These are phyloP conservation scores for Vidua chalybeata DNA, from an alignment of 2,113 vertebrate genomes.

Conservation along the genomic window DNA sequence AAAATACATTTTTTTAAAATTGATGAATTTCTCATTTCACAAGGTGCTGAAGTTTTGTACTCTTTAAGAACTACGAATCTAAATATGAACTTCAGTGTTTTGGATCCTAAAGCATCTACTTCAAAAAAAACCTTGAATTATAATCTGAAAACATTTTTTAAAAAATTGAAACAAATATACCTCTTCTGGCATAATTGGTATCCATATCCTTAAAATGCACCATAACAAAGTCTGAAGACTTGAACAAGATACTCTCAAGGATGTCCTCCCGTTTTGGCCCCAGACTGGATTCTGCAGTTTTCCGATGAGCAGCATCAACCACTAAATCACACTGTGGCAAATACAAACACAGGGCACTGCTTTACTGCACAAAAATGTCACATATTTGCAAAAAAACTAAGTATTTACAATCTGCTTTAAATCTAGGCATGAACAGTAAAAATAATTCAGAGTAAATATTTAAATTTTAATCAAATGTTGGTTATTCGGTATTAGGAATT, in stretches of 20 bases:
- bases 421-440: background rate
- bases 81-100: background rate
- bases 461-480: background rate
- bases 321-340: conserved; percentile 90
- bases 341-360: background rate
- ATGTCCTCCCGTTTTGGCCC: conserved; percentile 95
- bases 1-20: background rate
- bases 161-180: conserved; percentile 67
- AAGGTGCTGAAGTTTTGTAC: background rate
- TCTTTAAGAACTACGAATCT: background rate
- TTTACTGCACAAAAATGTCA: background rate
- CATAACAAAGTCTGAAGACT: conserved; percentile 94
- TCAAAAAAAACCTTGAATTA: background rate
- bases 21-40: background rate
- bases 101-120: background rate
- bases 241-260: conserved; percentile 96
- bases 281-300: conserved; percentile 84
- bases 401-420: background rate
- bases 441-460: background rate
- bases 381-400: background rate
- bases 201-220: conserved; percentile 98
- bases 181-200: conserved; percentile 94
- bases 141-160: background rate
- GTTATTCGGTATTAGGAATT: background rate
- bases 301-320: conserved; percentile 95